Conservation (phyloP, 2,113 vertebrate species). For the Calonectris borealis region DNA sequence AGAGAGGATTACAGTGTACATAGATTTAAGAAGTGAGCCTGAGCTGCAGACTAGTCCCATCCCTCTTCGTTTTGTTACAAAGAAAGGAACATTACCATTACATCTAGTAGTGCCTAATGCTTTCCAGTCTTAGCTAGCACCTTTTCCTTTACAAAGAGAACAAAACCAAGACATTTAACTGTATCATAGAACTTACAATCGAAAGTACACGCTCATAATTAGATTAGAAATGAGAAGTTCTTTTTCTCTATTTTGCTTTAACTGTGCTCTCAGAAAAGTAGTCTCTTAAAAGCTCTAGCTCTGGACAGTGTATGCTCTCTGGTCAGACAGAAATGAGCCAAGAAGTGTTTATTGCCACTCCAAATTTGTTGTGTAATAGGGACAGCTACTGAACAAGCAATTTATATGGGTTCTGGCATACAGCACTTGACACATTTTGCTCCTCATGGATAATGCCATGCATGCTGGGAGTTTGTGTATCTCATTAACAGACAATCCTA, state of each 20-base stretch:
- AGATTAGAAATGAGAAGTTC: background rate
- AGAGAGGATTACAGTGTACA: background rate
- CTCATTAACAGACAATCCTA: background rate
- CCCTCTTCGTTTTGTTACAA: background rate
- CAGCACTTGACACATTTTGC: background rate
- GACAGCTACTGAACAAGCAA: background rate
- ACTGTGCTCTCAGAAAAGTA: background rate
- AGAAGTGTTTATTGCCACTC: background rate
- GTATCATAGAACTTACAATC: background rate
- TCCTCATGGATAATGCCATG: background rate
- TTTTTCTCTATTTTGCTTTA: background rate
- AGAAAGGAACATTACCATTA: background rate
- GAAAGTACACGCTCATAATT: background rate
- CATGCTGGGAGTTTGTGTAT: background rate
- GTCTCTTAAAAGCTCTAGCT: background rate
- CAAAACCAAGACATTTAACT: background rate
- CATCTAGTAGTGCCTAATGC: background rate
- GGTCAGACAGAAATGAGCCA: background rate
- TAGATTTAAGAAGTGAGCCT: background rate
- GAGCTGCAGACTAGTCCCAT: background rate
- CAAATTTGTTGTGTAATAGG: background rate
- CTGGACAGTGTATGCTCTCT: background rate
- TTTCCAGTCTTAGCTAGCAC: background rate
- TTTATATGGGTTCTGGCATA: background rate
- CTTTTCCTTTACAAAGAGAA: background rate